Evolutionary conservation across 1,140 invertebrate species (phyloP), one percentile per base, ranked within the genome.

Genomic region (Lordiphosa stackelbergi): DNA sequence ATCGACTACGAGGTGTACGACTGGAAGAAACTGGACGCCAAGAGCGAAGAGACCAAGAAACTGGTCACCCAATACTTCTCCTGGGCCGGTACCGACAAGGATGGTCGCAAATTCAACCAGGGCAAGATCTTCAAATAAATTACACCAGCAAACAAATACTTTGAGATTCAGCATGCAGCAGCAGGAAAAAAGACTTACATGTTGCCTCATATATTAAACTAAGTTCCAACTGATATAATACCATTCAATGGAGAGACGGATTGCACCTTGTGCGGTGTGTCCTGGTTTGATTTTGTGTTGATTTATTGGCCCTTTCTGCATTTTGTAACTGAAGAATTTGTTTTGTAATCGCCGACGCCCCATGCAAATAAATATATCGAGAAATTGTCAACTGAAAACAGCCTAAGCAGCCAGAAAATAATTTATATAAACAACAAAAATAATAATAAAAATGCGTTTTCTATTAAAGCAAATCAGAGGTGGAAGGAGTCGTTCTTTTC

Each of bases 61-160:
- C 87, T 98, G 37, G 95, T 99, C 7, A 90, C 94, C 64, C 93
- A 98, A 85, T 99, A 99, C 89, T 94, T 99, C 87, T 92, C 93
- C 9, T 99, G 97, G 97, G 91, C 91, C 75, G 97, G 96, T 42
- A 89, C 90, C 52, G 95, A 99, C 85, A 96, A 96, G 87, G 88
- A 93, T 57, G 96, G 96, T 54, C 93, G 97, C 77, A 93, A 95
- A 88, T 98, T 99, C 91, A 98, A 98, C 89, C 95, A 99, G 91
- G 98, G 98, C 89, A 99, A 99, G 91, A 97, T 99, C 88, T 99
- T 99, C 91, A 99, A 99, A 91, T 99, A 94, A 95, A 89, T 16
- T 12, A 40, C 13, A 19, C 34, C 36, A 66, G 28, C 7, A 53
- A 51, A 19, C 16, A 54, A 48, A 59, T 55, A 43, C 40, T 62